Evolutionary conservation across 2,113 vertebrate species (phyloP).

Genomic region (Tachysurus vachellii): DNA sequence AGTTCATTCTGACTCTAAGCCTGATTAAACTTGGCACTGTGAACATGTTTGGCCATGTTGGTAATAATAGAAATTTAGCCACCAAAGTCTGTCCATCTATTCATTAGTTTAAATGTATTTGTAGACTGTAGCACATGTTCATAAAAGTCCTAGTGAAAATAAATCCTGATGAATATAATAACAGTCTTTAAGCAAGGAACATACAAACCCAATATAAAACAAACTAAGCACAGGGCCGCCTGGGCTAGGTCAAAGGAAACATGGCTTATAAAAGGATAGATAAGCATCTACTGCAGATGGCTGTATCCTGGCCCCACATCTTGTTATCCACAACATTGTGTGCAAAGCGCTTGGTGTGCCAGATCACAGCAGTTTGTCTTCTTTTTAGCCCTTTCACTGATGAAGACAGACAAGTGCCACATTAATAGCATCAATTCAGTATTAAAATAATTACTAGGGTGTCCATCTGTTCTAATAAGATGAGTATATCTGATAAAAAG

Average conservation of each 20-base stretch:
- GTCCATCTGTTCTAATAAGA: background rate
- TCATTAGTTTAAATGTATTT: background rate
- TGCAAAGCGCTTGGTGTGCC: background rate
- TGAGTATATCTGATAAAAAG: no score
- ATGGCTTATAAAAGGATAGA: slow-evolving; percentile 1
- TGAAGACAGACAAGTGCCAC: background rate
- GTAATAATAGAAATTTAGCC: background rate
- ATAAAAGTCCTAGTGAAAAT: background rate
- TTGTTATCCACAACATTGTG: slow-evolving; percentile 13
- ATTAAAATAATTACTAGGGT: background rate
- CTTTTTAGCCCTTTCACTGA: background rate
- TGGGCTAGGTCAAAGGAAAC: background rate
- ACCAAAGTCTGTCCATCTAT: background rate
- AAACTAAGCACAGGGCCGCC: background rate
- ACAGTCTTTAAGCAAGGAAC: background rate
- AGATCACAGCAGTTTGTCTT: slow-evolving; percentile 19
- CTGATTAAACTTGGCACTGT: background rate
- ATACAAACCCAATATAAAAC: background rate
- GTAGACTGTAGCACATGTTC: background rate
- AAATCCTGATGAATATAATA: background rate
- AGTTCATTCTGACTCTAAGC: background rate
- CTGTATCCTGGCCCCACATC: slow-evolving; percentile 24
- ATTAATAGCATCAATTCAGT: slow-evolving; percentile 15
- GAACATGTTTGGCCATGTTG: background rate
- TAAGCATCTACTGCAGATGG: slow-evolving; percentile 40